These are phyloP conservation scores for Yasuhikotakia modesta DNA, from an alignment of 2,797 vertebrate species.

Conservation along the genomic window DNA sequence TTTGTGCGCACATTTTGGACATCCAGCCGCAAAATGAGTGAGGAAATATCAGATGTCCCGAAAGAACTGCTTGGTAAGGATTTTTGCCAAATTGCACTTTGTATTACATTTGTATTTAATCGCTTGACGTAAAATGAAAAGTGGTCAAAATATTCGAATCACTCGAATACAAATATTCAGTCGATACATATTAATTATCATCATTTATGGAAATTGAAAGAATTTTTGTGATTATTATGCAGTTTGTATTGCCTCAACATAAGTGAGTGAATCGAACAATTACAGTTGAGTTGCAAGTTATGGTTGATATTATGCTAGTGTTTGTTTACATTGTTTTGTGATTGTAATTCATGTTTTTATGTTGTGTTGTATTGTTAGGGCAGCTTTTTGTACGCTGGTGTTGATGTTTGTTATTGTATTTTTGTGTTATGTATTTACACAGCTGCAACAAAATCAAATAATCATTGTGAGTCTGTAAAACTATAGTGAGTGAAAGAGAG, in stretches of 20 bases:
- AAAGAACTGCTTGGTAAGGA: conserved; percentile 49
- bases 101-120: too few species aligned
- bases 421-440: background rate
- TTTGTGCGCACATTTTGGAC: background rate
- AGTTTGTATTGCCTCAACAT: background rate
- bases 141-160: background rate
- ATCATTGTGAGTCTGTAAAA: too few species aligned
- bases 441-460: background rate
- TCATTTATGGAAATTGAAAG: background rate
- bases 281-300: background rate
- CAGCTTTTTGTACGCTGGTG: background rate
- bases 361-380: background rate
- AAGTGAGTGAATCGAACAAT: background rate
- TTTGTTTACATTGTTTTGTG: background rate
- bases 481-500: too few species aligned
- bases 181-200: background rate
- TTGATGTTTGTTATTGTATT: background rate
- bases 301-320: background rate
- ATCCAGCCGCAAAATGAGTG: conserved; percentile 43
- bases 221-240: background rate
- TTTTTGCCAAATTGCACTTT: background rate
- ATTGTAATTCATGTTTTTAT: background rate
- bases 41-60: conserved; percentile 38
- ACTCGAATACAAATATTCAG: background rate
- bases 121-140: background rate